A percentile compares a stretch with the other conserved stretches of the same genome.
phyloP scores from a whole-genome alignment of 92 coral and sea anemone species.

The Phenganax subtilis region DNA sequence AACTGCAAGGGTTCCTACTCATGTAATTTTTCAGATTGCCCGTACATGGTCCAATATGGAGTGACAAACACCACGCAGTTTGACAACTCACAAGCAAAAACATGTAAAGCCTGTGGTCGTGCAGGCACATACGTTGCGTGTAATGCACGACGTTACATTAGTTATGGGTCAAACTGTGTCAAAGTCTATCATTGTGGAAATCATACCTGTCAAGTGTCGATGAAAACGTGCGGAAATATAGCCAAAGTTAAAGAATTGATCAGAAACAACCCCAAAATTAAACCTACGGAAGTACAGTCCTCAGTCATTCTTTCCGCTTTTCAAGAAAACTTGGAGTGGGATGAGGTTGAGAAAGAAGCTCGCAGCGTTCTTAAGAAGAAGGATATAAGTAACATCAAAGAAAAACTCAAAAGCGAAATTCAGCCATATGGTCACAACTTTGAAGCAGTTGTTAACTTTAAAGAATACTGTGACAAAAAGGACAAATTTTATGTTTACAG shows the following conservation, averaged over 20 bases:
- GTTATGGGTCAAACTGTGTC: slow-evolving; percentile 27
- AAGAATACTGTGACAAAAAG: slow-evolving; percentile 59
- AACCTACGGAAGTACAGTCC: background rate
- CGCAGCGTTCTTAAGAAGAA: slow-evolving; percentile 38
- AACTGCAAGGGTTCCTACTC: slow-evolving; percentile 28
- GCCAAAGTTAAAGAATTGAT: slow-evolving; percentile 12
- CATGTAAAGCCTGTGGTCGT: slow-evolving; percentile 27
- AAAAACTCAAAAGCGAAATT: slow-evolving; percentile 44
- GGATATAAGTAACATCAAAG: slow-evolving; percentile 48
- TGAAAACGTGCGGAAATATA: background rate
- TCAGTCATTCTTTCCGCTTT: slow-evolving; percentile 38
- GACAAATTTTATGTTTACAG: slow-evolving; percentile 53
- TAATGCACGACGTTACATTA: slow-evolving; percentile 43
- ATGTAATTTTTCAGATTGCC: slow-evolving; percentile 15
- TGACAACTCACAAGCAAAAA: background rate
- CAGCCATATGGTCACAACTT: slow-evolving; percentile 63
- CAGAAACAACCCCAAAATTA: background rate
- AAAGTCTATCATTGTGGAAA: slow-evolving; percentile 34
- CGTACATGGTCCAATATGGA: slow-evolving; percentile 14
- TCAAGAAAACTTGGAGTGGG: slow-evolving; percentile 52
- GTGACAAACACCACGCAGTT: background rate
- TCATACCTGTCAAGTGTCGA: slow-evolving; percentile 22
- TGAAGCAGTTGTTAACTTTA: slow-evolving; percentile 56
- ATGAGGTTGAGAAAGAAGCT: slow-evolving; percentile 46
- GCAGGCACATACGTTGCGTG: slow-evolving; percentile 31